Base-by-base conservation (phyloP, 2,113 vertebrate genomes). In the Oenanthe melanoleuca region DNA sequence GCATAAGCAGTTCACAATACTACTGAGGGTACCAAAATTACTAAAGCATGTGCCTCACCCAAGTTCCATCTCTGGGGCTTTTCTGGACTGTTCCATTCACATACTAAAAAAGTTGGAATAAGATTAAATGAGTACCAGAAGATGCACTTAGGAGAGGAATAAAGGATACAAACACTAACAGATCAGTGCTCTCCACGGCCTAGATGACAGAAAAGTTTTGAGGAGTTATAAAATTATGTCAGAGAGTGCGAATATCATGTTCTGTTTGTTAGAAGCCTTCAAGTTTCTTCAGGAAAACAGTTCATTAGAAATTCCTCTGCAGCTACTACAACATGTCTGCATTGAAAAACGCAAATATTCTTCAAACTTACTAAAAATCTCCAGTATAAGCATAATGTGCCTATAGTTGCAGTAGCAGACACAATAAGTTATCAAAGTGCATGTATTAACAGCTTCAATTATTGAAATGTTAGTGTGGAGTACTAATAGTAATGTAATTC, bases 251-350 rank as follows among this genome's bases (percentile, higher is more conserved):
- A 93, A 23, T 60, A 61, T 59, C 75, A 25, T 52, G 47, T 88
- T 90, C 37, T 93, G 61, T 79, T 93, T 89, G 53, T 53, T 34
- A 79, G 61, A 72, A 91, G 28, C 80, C 45, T 93, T 91, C 84
- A 75, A 60, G 65, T 65, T 75, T 61, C 78, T 65, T 96, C 95
- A 92, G 45, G 24, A 90, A 52, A 90, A 77, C 67, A 93, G 75
- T 28, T 78, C 80, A 77, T 94, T 63, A 92, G 75, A 84, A 84
- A 96, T 93, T 95, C 80, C 61, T 63, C 70, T 19, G 3, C 80
- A 93, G 61, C 61, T 64, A 56, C 80, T 45, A 91, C 49, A 84
- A 71, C 73, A 91, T 75, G 61, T 85, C 77, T 75, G 18, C 80
- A 75, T 37, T 3, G 0, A 87, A 64, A 45, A n/a, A 79, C 70